Evolutionary conservation across 2,113 vertebrate genomes (phyloP), one percentile per base, ranked within the genome.

Genomic region (Urocolius indicus): DNA sequence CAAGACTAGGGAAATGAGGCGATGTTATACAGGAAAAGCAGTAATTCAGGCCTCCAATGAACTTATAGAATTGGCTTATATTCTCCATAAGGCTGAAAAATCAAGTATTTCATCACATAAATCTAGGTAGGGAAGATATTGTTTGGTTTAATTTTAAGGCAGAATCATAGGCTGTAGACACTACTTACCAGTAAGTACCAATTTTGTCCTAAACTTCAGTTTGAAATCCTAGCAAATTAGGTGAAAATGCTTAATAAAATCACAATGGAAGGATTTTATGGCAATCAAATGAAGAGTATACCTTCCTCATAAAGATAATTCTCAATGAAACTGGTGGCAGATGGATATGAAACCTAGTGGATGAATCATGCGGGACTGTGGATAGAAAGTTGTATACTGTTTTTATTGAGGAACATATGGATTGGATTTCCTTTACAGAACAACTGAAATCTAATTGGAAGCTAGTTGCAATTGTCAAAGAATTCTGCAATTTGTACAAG

Each of bases 11-110:
- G 26, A 59, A 22, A 65, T 61, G 41, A 67, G 72, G 15, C 22
- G 17, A 43, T 2, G 24, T 21, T 26, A 36, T 1, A 0, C 6
- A 24, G 23, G 15, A 71, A 59, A 68, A 29, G 0, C 15, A 2
- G 13, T 23, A 49, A 46, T 65, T 63, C 11, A 72, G 46, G 19
- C 11, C 7, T 73, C 21, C 41, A 24, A 0, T 41, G 23, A 51
- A 80, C 8, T 41, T 55, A 29, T 26, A 43, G 17, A 11, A 81
- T 71, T 52, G 51, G 36, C 8, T 41, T 18, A 43, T 58, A 20
- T 84, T 71, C 29, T 48, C 22, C n/a, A 61, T 58, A 54, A 83
- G 16, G 30, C 21, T 52, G 57, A 58, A 29, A 78, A 88, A 41
- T 48, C 3, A 29, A 79, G 26, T 26, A 61, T 67, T 49, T 49